These are phyloP conservation scores for Odocoileus hemionus DNA, from an alignment of 2,113 vertebrate genomes.

Conservation along the genomic window DNA sequence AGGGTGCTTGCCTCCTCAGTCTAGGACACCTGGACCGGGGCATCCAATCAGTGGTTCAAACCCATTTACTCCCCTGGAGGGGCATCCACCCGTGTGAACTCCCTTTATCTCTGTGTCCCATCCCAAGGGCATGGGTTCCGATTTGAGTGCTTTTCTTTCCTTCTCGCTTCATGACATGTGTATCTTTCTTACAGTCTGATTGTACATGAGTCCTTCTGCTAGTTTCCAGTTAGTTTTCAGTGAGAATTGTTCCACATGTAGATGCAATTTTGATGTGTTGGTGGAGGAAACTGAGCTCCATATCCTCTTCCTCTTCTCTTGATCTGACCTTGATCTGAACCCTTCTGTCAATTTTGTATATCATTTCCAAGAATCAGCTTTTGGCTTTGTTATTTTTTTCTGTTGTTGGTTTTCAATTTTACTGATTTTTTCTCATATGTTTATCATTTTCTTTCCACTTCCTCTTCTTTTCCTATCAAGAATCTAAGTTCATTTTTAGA, in stretches of 20 bases:
- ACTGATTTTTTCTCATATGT: neutral
- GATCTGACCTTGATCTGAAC: neutral
- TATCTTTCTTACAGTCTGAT: neutral
- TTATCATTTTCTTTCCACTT: neutral
- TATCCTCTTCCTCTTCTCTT: neutral
- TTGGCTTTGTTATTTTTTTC: neutral
- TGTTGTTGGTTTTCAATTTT: neutral
- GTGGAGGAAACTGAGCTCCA: neutral
- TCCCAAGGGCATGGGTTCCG: neutral
- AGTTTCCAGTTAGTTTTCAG: neutral
- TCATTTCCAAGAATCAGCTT: neutral
- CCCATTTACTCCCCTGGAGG: neutral
- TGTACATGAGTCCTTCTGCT: neutral
- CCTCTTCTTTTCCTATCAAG: neutral
- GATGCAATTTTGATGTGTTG: neutral
- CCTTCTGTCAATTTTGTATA: neutral
- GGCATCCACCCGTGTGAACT: neutral
- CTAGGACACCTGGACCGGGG: neutral
- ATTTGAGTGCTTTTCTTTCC: neutral
- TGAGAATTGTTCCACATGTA: neutral
- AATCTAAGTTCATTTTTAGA: neutral
- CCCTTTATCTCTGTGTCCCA: neutral
- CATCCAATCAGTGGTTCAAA: neutral
- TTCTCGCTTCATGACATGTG: neutral
- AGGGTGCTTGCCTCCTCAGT: neutral